A percentile compares a stretch with the other conserved stretches of the same genome.
Evolutionary conservation across 2,113 vertebrate species (phyloP).

Genomic region (Arothron firmamentum): DNA sequence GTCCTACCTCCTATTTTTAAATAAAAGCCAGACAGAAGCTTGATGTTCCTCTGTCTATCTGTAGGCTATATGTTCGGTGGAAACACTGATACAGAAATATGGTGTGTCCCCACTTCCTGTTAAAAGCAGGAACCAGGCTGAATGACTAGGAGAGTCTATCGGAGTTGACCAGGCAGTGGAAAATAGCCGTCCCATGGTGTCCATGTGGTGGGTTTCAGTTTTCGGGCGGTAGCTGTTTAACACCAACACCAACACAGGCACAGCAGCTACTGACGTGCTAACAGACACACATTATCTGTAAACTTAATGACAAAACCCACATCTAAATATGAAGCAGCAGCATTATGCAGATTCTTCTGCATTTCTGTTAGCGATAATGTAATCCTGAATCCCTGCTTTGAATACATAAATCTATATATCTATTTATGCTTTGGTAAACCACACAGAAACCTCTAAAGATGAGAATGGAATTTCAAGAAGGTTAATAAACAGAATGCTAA

Average conservation of each 20-base stretch:
- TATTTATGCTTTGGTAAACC: too few species aligned
- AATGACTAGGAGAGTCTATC: constrained; percentile 3
- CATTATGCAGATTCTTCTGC: too few species aligned
- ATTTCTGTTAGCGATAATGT: too few species aligned
- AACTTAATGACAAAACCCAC: neutral
- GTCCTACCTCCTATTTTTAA: neutral
- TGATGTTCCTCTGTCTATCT: neutral
- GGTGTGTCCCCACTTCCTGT: constrained; percentile 42
- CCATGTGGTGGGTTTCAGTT: neutral
- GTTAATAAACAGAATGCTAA: neutral
- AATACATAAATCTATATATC: too few species aligned
- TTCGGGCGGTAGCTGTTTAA: neutral
- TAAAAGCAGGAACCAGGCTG: constrained; percentile 4
- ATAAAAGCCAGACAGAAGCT: constrained; percentile 11
- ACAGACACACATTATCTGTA: neutral
- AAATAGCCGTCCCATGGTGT: neutral
- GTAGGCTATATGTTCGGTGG: constrained; percentile 15
- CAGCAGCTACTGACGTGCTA: neutral
- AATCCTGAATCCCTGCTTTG: too few species aligned
- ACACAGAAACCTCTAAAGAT: neutral
- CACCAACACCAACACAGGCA: neutral
- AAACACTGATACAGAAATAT: constrained; percentile 16
- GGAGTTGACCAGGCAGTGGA: constrained; percentile 11
- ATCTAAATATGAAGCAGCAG: too few species aligned
- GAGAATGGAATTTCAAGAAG: neutral